phyloP scores from a whole-genome alignment of 2,888 invertebrate species.

The Embidobia sp. region DNA sequence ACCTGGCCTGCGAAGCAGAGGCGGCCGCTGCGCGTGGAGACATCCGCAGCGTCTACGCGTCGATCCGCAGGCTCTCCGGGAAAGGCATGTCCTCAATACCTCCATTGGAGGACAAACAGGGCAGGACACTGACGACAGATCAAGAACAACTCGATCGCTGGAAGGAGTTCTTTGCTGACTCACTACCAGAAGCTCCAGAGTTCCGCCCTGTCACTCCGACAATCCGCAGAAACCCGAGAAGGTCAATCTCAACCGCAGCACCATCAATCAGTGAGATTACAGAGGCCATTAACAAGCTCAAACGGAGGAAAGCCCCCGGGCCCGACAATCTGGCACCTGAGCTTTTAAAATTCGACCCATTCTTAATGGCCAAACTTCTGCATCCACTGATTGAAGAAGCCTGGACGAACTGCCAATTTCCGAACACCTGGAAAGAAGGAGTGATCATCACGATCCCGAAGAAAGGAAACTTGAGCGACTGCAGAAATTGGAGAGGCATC shows the following conservation, averaged over 20 bases:
- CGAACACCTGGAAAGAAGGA: constrained; percentile 10
- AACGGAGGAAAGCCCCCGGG: neutral
- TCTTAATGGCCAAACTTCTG: neutral
- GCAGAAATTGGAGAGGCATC: neutral
- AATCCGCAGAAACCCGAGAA: neutral
- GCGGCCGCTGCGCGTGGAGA: constrained; percentile 13
- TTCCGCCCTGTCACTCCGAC: neutral
- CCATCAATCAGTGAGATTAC: neutral
- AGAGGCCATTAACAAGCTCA: neutral
- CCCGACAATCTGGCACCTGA: constrained; percentile 4
- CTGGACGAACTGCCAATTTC: neutral
- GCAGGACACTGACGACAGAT: neutral
- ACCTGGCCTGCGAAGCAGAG: constrained; percentile 6
- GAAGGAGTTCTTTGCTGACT: neutral
- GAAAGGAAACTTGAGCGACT: neutral
- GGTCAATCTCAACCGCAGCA: too few relatives aligned
- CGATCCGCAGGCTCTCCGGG: constrained; percentile 6
- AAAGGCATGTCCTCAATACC: constrained; percentile 2
- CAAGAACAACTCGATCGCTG: constrained; percentile 6
- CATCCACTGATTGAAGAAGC: constrained; percentile 5
- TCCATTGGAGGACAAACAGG: constrained; percentile 5
- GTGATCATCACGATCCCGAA: neutral
- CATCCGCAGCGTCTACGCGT: constrained; percentile 20
- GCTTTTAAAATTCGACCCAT: neutral
- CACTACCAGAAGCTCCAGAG: neutral